These are phyloP conservation scores for Hycleus cichorii DNA, from an alignment of 1,140 invertebrate species.

Conservation along the genomic window DNA sequence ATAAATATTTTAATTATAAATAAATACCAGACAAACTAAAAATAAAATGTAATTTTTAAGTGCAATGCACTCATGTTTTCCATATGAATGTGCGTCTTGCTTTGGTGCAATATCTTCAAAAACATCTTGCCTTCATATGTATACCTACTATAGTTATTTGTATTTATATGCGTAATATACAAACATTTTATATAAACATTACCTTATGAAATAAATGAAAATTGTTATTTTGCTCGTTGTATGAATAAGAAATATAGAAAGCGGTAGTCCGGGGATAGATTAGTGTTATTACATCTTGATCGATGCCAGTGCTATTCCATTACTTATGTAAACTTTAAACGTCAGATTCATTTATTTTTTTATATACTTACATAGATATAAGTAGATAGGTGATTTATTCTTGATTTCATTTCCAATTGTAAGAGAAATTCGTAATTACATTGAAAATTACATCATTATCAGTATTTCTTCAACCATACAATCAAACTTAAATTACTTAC, in stretches of 20 bases:
- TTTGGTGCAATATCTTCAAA: too few species aligned
- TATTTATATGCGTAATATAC: background rate
- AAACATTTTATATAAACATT: background rate
- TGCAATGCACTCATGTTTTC: constrained; percentile 22
- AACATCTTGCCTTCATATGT: too few species aligned
- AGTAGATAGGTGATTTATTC: background rate
- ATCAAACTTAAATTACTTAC: constrained; percentile 9
- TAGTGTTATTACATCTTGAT: constrained; percentile 30
- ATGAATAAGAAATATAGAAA: constrained; percentile 27
- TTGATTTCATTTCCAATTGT: too few species aligned
- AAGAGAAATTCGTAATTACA: too few species aligned
- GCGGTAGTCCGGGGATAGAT: constrained; percentile 19
- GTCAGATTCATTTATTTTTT: constrained; percentile 26
- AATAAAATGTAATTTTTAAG: constrained; percentile 32
- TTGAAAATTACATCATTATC: too few species aligned
- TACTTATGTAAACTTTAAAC: constrained; percentile 32
- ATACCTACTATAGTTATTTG: too few species aligned
- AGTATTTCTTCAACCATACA: too few species aligned
- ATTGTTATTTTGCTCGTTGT: constrained; percentile 27
- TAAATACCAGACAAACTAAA: constrained; percentile 32
- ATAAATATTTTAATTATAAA: constrained; percentile 36
- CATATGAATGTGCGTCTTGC: constrained; percentile 2
- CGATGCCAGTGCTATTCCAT: constrained; percentile 27
- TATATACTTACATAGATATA: too few species aligned
- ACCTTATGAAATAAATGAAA: constrained; percentile 15